Evolutionary conservation across 1,140 invertebrate species (phyloP).

Genomic region (Palaemon carinicauda): DNA sequence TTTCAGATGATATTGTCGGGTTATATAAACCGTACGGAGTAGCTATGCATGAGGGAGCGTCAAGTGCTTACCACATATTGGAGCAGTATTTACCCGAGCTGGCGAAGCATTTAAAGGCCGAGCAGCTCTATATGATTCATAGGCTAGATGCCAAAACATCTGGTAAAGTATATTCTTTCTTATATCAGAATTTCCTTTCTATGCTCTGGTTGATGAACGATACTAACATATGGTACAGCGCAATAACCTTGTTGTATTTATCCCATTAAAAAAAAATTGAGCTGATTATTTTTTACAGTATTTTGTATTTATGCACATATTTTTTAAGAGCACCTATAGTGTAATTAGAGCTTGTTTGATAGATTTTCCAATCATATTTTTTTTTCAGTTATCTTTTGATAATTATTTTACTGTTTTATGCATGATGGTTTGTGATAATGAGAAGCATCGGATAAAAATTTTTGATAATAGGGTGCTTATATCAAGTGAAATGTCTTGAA

Average conservation of each 20-base stretch:
- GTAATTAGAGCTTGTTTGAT: constrained; percentile 55
- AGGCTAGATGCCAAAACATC: constrained; percentile 70
- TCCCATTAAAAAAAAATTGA: constrained; percentile 61
- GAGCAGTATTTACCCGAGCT: constrained; percentile 64
- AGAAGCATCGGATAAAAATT: too few species aligned
- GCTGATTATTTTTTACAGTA: constrained; percentile 66
- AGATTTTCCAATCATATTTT: too few species aligned
- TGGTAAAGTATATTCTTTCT: constrained; percentile 62
- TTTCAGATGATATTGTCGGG: constrained; percentile 53
- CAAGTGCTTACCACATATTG: constrained; percentile 62
- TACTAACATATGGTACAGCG: too few species aligned
- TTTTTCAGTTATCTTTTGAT: too few species aligned
- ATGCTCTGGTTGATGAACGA: too few species aligned
- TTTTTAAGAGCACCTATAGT: constrained; percentile 63
- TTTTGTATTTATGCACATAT: constrained; percentile 61
- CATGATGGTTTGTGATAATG: too few species aligned
- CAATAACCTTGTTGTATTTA: too few species aligned
- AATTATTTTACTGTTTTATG: too few species aligned
- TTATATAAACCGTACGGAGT: constrained; percentile 55
- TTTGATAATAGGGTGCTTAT: too few species aligned
- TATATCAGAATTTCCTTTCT: too few species aligned
- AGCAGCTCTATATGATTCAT: constrained; percentile 67
- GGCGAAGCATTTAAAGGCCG: constrained; percentile 58
- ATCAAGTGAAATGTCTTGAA: too few species aligned
- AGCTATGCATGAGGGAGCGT: constrained; percentile 28